Evolutionary conservation across 2,888 invertebrate genomes (phyloP), one percentile per base, ranked within the genome.

Genomic region (Lobophora halterata): DNA sequence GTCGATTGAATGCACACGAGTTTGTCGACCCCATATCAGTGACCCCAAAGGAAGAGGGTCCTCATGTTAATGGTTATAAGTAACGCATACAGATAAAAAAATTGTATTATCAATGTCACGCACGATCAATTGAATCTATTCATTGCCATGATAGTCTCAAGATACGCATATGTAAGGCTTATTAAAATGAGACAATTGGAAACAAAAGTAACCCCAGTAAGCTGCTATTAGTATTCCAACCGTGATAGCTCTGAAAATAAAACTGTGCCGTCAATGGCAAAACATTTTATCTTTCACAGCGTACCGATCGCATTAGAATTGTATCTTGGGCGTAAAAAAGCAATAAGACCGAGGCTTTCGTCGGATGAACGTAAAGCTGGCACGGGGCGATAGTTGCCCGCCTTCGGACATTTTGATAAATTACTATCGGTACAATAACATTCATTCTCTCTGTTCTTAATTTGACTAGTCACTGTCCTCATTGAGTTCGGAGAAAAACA

Each of bases 391-490:
- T 65, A 60, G 65, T 62, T 59, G 49, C 53, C 52, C 37, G 48
- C 52, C 54, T 43, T 56, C 60, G 55, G 79, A 79, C 78, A 58
- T 77, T 79, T 82, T 85, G 82, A 83, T 82, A 80, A 81, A 85
- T 82, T 75, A 73, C 74, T 68, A 67, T 69, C 60, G 65, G 60
- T 65, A 77, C 74, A 80, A 80, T 80, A 78, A 73, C 74, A 75
- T 75, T 74, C 60, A 66, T 76, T 76, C 60, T 62, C 68, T 62
- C 61, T 72, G 64, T 74, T 79, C 75, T 67, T 65, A 75, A 76
- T 71, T 72, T 63, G 68, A 65, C 76, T 55, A 76, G 76, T 81
- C 79, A 80, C 50, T 62, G 65, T 61, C 65, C 69, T 65, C 64
- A 54, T 47, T 46, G 58, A 38, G 37, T 49, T 65, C 61, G 47